Evolutionary conservation across 2,113 vertebrate genomes (phyloP).

Genomic region (Coptodon rendalli): DNA sequence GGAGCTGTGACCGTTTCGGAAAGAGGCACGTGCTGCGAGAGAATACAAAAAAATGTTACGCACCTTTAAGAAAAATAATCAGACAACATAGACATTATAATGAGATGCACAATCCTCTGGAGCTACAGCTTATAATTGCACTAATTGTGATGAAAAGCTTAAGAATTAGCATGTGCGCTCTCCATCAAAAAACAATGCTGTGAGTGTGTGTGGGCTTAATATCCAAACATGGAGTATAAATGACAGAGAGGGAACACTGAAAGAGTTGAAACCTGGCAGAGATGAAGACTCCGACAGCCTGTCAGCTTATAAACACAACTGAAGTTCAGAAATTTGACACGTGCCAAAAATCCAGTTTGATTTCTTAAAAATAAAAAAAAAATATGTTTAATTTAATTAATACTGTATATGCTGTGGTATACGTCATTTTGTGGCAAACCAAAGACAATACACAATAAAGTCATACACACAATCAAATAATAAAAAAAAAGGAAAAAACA

Average conservation of each 20-base stretch:
- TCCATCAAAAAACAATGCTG: not conserved
- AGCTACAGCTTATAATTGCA: constrained; percentile 33
- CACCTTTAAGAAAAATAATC: constrained; percentile 24
- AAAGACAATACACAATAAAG: constrained; percentile 69
- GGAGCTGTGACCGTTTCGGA: constrained; percentile 68
- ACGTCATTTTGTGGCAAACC: constrained; percentile 60
- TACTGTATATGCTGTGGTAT: constrained; percentile 63
- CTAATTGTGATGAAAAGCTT: constrained; percentile 27
- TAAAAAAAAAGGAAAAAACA: constrained; percentile 63
- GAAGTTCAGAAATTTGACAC: constrained; percentile 50
- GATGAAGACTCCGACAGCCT: constrained; percentile 14
- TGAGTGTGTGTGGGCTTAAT: not conserved
- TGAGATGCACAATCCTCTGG: constrained; percentile 15
- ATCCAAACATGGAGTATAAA: not conserved
- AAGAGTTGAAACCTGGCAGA: constrained; percentile 1
- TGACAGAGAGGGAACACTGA: not conserved
- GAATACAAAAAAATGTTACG: not conserved
- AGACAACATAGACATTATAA: constrained; percentile 6
- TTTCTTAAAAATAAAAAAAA: constrained; percentile 29
- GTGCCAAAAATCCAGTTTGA: constrained; percentile 63
- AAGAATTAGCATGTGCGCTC: not conserved
- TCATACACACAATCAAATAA: constrained; percentile 70
- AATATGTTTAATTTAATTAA: constrained; percentile 73
- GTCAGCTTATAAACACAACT: constrained; percentile 56
- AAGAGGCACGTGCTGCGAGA: constrained; percentile 78